phyloP scores from a whole-genome alignment of 2,888 invertebrate species.

The Galerucella calmariensis region DNA sequence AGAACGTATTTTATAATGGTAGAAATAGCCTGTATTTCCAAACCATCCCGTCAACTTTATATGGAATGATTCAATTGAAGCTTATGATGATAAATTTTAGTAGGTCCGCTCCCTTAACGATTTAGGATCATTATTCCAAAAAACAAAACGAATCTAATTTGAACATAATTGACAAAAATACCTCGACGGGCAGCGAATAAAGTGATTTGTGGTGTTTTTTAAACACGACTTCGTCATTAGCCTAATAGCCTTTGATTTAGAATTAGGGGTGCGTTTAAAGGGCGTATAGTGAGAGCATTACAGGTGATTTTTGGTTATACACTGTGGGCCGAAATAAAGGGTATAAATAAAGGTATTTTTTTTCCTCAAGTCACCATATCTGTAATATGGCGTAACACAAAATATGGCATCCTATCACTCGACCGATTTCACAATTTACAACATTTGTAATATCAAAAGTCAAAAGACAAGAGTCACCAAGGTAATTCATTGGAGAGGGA shows the following conservation, averaged over 20 bases:
- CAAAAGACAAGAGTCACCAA: too few species aligned
- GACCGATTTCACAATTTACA: too few species aligned
- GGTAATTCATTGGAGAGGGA: too few species aligned
- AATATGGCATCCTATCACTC: too few species aligned
- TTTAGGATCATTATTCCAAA: slow-evolving; percentile 10
- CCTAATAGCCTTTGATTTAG: slow-evolving; percentile 41
- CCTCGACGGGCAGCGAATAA: slow-evolving; percentile 31
- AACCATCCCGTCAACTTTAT: not conserved
- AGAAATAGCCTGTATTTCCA: not conserved
- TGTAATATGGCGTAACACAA: too few species aligned
- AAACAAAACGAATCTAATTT: slow-evolving; percentile 27
- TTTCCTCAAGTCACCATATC: too few species aligned
- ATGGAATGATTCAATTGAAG: not conserved
- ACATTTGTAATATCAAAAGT: too few species aligned
- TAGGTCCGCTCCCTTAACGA: not conserved
- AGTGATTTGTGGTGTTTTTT: slow-evolving; percentile 39
- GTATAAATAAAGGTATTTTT: too few species aligned
- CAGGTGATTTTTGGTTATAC: not conserved
- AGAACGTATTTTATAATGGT: too few species aligned
- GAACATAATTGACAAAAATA: slow-evolving; percentile 25
- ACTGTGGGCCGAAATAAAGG: too few species aligned
- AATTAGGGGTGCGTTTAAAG: slow-evolving; percentile 28
- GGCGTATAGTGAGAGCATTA: not conserved
- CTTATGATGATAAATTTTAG: slow-evolving; percentile 6
- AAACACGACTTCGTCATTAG: slow-evolving; percentile 43